Conservation (phyloP, 2,797 vertebrate species). For the Hirundo rustica region DNA sequence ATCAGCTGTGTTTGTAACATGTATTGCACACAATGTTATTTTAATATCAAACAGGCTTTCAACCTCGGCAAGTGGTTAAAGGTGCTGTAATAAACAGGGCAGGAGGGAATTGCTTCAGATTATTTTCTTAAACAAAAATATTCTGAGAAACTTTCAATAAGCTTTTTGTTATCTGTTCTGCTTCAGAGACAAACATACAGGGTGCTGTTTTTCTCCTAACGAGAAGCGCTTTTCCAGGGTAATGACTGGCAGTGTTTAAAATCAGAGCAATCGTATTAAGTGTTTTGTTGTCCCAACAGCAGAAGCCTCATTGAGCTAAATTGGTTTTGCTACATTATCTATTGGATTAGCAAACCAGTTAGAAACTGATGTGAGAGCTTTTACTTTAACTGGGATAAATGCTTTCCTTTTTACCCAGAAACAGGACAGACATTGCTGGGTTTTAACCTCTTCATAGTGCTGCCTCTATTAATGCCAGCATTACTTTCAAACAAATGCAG, state of each 20-base stretch:
- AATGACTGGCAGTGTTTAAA: constrained; percentile 43
- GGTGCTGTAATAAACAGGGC: neutral
- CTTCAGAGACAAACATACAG: neutral
- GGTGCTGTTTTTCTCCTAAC: neutral
- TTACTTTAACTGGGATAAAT: constrained; percentile 8
- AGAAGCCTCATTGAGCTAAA: constrained; percentile 57
- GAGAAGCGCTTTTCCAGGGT: constrained; percentile 21
- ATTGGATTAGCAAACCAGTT: constrained; percentile 17
- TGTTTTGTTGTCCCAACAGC: constrained; percentile 5
- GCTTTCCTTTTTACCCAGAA: constrained; percentile 13
- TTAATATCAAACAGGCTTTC: neutral
- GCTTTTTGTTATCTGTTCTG: neutral
- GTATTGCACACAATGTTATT: neutral
- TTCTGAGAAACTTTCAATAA: neutral
- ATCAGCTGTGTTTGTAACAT: neutral
- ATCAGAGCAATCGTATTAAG: constrained; percentile 28
- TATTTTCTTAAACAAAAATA: neutral
- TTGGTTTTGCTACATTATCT: constrained; percentile 58
- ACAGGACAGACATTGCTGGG: neutral
- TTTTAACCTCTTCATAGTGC: neutral
- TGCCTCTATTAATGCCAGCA: neutral
- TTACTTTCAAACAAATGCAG: neutral
- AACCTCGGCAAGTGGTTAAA: neutral
- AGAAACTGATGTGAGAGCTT: constrained; percentile 17
- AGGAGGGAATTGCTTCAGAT: neutral